Evolutionary conservation across 2,888 invertebrate genomes (phyloP), one percentile per base, ranked within the genome.

Genomic region (Anagyrus pseudococci): DNA sequence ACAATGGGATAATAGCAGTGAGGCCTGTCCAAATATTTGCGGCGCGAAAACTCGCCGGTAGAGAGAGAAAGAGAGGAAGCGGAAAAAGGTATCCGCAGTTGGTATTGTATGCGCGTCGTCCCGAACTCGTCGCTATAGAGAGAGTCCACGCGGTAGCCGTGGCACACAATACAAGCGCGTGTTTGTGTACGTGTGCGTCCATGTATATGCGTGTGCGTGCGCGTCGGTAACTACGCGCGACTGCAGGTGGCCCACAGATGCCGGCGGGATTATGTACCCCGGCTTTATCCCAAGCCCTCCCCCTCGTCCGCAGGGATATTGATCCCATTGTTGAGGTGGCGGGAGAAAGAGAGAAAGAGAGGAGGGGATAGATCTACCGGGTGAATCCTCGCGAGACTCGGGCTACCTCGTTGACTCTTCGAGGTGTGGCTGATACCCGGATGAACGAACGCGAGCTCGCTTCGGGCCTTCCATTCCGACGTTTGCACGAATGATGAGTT

Each of bases 231-330:
- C 74, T 49, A 0, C 37, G 74, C 72, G 68, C 75, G 76, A 77
- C 78, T 79, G 80, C 80, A 80, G 80, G 80, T 80, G 80, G 80
- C 75, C 79, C 71, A 77, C 79, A 79, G 79, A 80, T 79, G 79
- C 79, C 71, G 68, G 70, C 67, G 17, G 77, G 78, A 78, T 79
- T 79, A 79, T 69, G 2, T 29, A 29, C 29, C 43, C 20, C 73
- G 78, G 75, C 77, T 78, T 78, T 78, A 78, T 77, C 4, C 6
- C n/a, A 8, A 41, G 6, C 41, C 41, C 41, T 4, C 41, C 76
- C 78, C 78, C 19, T 75, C 76, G 76, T 76, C 29, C n/a, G n/a
- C n/a, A 77, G 79, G 79, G 79, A 77, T 80, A 79, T 80, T 75
- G 79, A 80, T 79, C 80, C 79, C 73, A 78, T 79, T 80, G 80